Evolutionary conservation across 2,888 invertebrate genomes (phyloP).

Genomic region (Ophion costatus): DNA sequence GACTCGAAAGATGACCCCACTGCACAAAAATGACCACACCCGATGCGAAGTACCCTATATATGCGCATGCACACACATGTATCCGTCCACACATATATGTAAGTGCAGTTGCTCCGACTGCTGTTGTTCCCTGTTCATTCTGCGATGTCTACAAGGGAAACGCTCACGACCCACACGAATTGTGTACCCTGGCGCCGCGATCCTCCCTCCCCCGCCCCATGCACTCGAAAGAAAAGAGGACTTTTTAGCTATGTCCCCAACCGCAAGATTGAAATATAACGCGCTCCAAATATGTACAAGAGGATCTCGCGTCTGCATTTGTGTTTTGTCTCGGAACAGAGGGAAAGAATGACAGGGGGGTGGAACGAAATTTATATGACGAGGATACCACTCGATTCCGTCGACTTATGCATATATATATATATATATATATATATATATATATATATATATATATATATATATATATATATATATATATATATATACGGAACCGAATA

Average conservation of each 20-base stretch:
- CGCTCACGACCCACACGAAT: constrained; percentile 80
- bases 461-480: background rate
- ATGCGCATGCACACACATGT: background rate
- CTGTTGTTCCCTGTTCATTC: constrained; percentile 69
- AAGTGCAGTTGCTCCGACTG: constrained; percentile 41
- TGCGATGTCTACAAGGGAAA: constrained; percentile 68
- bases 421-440: background rate
- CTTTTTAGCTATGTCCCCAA: constrained; percentile 48
- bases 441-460: background rate
- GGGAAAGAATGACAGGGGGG: background rate
- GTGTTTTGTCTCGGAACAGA: constrained; percentile 26
- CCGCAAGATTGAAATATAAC: constrained; percentile 81
- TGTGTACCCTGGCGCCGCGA: constrained; percentile 80
- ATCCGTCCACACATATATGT: constrained; percentile 21
- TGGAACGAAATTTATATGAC: constrained; percentile 67
- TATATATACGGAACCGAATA: constrained; percentile 21
- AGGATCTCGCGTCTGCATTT: constrained; percentile 48
- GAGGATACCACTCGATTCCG: constrained; percentile 9
- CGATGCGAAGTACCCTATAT: constrained; percentile 7
- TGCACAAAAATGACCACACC: background rate
- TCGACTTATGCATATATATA: constrained; percentile 2
- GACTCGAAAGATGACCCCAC: background rate
- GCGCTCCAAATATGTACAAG: constrained; percentile 77
- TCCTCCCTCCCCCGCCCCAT: constrained; percentile 27
- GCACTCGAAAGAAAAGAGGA: constrained; percentile 53